These are phyloP conservation scores for Xylocampa areola DNA, from an alignment of 2,888 invertebrate species.

Conservation along the genomic window DNA sequence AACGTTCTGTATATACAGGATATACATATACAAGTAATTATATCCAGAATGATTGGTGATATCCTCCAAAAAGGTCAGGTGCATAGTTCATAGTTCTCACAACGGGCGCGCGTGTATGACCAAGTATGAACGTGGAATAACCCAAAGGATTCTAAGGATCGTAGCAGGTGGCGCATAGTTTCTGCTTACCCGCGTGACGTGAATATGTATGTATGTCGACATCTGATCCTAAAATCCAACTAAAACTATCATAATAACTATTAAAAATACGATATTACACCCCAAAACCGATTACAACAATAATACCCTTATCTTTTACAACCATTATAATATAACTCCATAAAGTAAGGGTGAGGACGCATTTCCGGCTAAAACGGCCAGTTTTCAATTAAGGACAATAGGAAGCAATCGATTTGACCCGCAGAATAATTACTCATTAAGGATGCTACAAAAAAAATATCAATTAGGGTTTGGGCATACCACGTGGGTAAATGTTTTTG, in stretches of 20 bases:
- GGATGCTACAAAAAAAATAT: slow-evolving; percentile 47
- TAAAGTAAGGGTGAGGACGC: slow-evolving; percentile 44
- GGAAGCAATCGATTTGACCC: slow-evolving; percentile 55
- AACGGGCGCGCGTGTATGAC: no score
- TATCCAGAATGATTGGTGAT: no score
- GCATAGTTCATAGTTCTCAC: no score
- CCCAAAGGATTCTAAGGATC: no score
- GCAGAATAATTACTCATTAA: slow-evolving; percentile 55
- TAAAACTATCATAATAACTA: not conserved
- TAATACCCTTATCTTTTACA: slow-evolving; percentile 44
- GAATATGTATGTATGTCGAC: no score
- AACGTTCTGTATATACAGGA: no score
- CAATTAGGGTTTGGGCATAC: slow-evolving; percentile 44
- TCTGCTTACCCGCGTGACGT: no score
- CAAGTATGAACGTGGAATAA: no score
- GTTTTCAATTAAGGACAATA: slow-evolving; percentile 62
- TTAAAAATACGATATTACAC: not conserved
- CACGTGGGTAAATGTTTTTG: slow-evolving; percentile 32
- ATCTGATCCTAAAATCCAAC: no score
- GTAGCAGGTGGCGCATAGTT: no score
- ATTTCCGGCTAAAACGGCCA: slow-evolving; percentile 58
- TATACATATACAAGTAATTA: no score
- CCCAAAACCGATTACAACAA: slow-evolving; percentile 22
- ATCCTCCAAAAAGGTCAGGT: no score
- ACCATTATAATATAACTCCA: slow-evolving; percentile 36